Evolutionary conservation across 2,888 invertebrate species (phyloP), one percentile per base, ranked within the genome.

Genomic region (Tinea pellionella): DNA sequence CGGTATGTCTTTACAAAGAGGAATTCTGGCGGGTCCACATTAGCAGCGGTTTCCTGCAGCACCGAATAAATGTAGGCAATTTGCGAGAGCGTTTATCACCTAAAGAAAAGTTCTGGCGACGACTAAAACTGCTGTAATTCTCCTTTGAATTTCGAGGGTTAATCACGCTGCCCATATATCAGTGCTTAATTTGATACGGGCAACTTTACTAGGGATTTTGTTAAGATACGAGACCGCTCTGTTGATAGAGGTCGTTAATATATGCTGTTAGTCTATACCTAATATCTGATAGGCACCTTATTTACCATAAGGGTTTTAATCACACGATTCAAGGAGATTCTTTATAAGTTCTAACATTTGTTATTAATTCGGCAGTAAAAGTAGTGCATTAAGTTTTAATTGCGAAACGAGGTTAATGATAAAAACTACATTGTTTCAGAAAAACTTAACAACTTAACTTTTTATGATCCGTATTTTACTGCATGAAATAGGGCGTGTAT

Each of bases 61-160:
- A 71, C 71, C 72, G 72, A 75, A 81, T 80, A 82, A 84, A 82
- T 83, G 83, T 75, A 74, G 73, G 81, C 77, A 81, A 84, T 84
- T 83, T 84, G 80, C 73, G 80, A 78, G 76, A 77, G 69, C 82
- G 81, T 83, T 82, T 81, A 83, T 84, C 83, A 83, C 82, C 76
- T 77, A 81, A 81, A 83, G 81, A 84, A 85, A 84, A 81, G 82
- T 83, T 81, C 78, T 72, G 76, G 76, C 73, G 80, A 78, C 79
- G 78, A 74, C 73, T 75, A 73, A 72, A 79, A 80, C 80, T 77
- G 80, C 71, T 73, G 80, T 78, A 81, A 82, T 81, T 80, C 75
- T 66, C 68, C 70, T 67, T 70, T 72, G 73, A 77, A 78, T 74
- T 77, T 74, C 74, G 75, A 74, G 79, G 79, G 80, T 81, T 83